A percentile compares a stretch with the other conserved stretches of the same genome.
These are phyloP conservation scores for Doris montereyensis DNA, from an alignment of 2,888 invertebrate species.

Conservation along the genomic window DNA sequence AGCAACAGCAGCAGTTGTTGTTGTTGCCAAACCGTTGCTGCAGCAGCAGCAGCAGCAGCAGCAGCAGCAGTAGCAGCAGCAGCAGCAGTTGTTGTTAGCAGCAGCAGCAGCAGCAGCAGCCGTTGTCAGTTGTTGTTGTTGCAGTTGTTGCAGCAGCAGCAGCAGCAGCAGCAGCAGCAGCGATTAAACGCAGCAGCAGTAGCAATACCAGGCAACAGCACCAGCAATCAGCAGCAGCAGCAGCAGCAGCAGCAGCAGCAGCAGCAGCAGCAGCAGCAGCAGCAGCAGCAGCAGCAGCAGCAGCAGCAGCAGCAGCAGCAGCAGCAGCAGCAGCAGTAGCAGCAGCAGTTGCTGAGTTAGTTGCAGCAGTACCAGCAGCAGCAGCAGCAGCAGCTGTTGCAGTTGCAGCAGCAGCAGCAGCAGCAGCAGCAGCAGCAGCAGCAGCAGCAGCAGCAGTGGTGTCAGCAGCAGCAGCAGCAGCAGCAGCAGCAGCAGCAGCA, in stretches of 20 bases:
- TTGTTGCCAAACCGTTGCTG: too few species aligned
- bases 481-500: not conserved
- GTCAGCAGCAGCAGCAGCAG: not conserved
- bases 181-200: not conserved
- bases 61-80: not conserved
- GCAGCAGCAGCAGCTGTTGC: not conserved
- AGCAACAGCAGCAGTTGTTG: not conserved
- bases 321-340: conserved; percentile 19
- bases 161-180: not conserved
- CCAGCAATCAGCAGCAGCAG: too few species aligned
- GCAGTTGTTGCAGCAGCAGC: not conserved
- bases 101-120: not conserved
- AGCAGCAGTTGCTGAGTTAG: conserved; percentile 2
- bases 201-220: too few species aligned
- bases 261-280: conserved; percentile 23
- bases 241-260: conserved; percentile 25
- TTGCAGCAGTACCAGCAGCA: not conserved
- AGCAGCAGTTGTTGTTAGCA: too few species aligned
- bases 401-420: not conserved
- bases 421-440: not conserved
- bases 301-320: conserved; percentile 27
- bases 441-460: too few species aligned
- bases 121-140: too few species aligned
- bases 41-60: not conserved
- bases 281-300: conserved; percentile 28